Conservation (phyloP, 1,140 invertebrate genomes). For the Phocides pigmalion region DNA sequence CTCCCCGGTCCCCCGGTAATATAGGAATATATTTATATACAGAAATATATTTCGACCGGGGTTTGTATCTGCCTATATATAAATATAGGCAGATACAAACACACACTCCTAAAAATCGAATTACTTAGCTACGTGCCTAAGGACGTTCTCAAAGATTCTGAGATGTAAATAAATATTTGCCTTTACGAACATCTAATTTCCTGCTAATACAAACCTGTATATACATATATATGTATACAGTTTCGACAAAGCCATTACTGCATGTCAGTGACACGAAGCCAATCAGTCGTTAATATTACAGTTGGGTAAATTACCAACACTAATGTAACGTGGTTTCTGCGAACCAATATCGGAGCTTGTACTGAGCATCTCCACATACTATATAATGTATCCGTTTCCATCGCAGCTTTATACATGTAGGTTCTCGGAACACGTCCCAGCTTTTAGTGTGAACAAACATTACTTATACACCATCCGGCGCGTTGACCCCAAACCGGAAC, state of each 20-base stretch:
- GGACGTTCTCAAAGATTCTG: too few relatives aligned
- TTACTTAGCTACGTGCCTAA: too few relatives aligned
- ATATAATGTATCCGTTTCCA: conserved; percentile 21
- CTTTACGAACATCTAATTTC: too few relatives aligned
- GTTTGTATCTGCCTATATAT: too few relatives aligned
- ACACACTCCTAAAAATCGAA: too few relatives aligned
- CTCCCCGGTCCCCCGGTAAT: too few relatives aligned
- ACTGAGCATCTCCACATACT: neutral
- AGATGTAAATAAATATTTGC: too few relatives aligned
- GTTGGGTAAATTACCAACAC: conserved; percentile 13
- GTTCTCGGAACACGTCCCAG: conserved; percentile 52
- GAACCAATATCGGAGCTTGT: conserved; percentile 6
- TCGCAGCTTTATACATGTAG: neutral
- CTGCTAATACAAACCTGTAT: too few relatives aligned
- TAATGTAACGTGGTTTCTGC: conserved; percentile 15
- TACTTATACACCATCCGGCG: conserved; percentile 67
- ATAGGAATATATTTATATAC: too few relatives aligned
- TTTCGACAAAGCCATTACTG: neutral
- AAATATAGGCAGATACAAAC: too few relatives aligned
- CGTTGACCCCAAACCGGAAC: conserved; percentile 58
- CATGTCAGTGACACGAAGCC: conserved; percentile 4
- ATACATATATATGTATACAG: too few relatives aligned
- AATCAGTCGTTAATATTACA: conserved; percentile 27
- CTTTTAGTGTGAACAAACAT: conserved; percentile 72
- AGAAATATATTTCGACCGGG: too few relatives aligned